Evolutionary conservation across 1,140 invertebrate genomes (phyloP).

Genomic region (Aphelenchoides besseyi): DNA sequence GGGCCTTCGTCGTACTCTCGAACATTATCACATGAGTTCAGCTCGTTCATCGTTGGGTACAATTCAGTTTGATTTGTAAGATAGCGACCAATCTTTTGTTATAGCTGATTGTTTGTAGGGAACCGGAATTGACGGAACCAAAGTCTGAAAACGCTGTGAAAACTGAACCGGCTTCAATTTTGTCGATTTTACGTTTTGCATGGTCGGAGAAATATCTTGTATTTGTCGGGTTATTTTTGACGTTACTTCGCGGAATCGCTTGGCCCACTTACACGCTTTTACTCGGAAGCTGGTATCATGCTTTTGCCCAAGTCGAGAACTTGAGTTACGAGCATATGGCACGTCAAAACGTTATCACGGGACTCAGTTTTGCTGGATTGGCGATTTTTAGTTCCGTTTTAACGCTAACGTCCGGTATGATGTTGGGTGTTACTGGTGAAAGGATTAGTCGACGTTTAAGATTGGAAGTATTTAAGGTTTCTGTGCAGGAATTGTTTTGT

Average conservation of each 20-base stretch:
- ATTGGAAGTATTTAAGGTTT: slow-evolving; percentile 35
- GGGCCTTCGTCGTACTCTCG: background rate
- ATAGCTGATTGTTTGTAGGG: background rate
- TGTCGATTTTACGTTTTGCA: slow-evolving; percentile 31
- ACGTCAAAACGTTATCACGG: slow-evolving; percentile 22
- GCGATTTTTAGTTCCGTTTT: slow-evolving; percentile 21
- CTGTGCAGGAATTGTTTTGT: background rate
- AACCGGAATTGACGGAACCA: background rate
- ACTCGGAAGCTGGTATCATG: slow-evolving; percentile 40
- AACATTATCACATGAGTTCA: background rate
- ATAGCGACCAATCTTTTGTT: no score
- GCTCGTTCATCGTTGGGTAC: slow-evolving; percentile 9
- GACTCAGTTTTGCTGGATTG: slow-evolving; percentile 23
- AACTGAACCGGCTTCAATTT: slow-evolving; percentile 4
- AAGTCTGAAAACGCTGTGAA: background rate
- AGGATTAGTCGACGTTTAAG: slow-evolving; percentile 33
- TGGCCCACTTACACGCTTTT: slow-evolving; percentile 13
- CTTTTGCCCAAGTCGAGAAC: slow-evolving; percentile 26
- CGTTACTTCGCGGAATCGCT: slow-evolving; percentile 19
- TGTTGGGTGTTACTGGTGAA: slow-evolving; percentile 44
- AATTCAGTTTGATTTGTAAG: slow-evolving; percentile 11
- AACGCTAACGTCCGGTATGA: slow-evolving; percentile 35
- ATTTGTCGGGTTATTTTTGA: slow-evolving; percentile 15
- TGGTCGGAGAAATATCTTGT: slow-evolving; percentile 11
- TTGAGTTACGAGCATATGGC: background rate